These are phyloP conservation scores for Drosophila limbata DNA, from an alignment of 2,888 invertebrate species.

Conservation along the genomic window DNA sequence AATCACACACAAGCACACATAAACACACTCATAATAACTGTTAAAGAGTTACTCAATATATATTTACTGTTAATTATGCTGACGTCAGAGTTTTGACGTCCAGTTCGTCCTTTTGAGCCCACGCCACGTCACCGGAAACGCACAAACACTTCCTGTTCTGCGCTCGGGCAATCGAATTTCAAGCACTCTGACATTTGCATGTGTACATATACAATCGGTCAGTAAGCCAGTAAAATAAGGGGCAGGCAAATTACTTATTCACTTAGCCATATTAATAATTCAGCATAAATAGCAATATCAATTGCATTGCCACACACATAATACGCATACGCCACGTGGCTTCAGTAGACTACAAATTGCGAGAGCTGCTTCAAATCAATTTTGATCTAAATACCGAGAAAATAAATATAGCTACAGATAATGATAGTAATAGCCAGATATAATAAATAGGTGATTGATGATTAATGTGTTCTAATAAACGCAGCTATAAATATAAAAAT, in stretches of 20 bases:
- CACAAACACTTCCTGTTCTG: conserved; percentile 41
- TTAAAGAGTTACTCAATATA: conserved; percentile 48
- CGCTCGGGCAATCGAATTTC: conserved; percentile 20
- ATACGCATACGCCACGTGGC: conserved; percentile 31
- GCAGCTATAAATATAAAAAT: background rate
- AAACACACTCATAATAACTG: background rate
- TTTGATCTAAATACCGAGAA: background rate
- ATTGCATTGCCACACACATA: conserved; percentile 17
- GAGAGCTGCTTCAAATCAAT: conserved; percentile 10
- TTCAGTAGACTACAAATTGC: background rate
- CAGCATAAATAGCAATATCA: conserved; percentile 38
- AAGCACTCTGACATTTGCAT: conserved; percentile 51
- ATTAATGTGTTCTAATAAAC: no score
- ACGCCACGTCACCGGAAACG: conserved; percentile 48
- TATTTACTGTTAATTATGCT: conserved; percentile 65
- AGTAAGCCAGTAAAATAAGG: background rate
- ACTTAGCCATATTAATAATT: conserved; percentile 62
- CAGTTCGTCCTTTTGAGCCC: conserved; percentile 7
- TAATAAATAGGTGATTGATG: no score
- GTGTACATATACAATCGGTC: conserved; percentile 55
- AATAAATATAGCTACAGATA: background rate
- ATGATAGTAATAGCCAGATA: no score
- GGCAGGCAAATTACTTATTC: conserved; percentile 51
- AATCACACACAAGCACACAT: background rate
- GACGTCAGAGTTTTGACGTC: conserved; percentile 58